phyloP scores from a whole-genome alignment of 1,140 invertebrate genomes.

The Drosophila triauraria region DNA sequence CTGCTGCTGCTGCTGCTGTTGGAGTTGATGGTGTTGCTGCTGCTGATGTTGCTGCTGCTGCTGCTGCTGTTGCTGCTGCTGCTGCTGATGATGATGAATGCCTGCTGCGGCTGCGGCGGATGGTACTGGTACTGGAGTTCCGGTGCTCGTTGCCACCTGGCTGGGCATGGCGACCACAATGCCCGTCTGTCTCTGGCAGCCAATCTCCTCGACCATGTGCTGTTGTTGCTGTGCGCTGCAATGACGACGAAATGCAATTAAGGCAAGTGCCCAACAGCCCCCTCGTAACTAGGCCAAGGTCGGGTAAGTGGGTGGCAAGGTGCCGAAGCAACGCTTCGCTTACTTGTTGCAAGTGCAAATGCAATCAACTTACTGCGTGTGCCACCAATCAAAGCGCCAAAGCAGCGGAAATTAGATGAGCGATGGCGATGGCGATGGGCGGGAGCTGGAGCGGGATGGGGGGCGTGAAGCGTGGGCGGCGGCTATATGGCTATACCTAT shows the following conservation, averaged over 20 bases:
- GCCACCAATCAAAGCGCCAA: slow-evolving; percentile 8
- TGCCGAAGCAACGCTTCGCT: neutral
- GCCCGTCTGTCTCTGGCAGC: slow-evolving; percentile 73
- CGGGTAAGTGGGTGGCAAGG: neutral
- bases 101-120: slow-evolving; percentile 10
- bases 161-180: slow-evolving; percentile 65
- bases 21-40: neutral
- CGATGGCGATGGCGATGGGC: slow-evolving; percentile 3
- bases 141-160: slow-evolving; percentile 39
- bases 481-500: neutral
- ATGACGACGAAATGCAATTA: slow-evolving; percentile 48
- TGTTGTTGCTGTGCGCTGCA: slow-evolving; percentile 1
- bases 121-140: slow-evolving; percentile 26
- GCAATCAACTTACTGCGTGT: slow-evolving; percentile 31
- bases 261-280: slow-evolving; percentile 10
- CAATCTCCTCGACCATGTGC: slow-evolving; percentile 69
- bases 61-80: slow-evolving; percentile 12
- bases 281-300: slow-evolving; percentile 69
- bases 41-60: slow-evolving; percentile 7
- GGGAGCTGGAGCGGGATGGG: neutral
- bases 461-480: neutral
- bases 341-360: slow-evolving; percentile 48
- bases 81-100: slow-evolving; percentile 16
- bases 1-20: neutral
- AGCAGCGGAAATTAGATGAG: slow-evolving; percentile 17